Evolutionary conservation across 2,113 vertebrate genomes (phyloP), one percentile per base, ranked within the genome.

Genomic region (Mirza zaza): DNA sequence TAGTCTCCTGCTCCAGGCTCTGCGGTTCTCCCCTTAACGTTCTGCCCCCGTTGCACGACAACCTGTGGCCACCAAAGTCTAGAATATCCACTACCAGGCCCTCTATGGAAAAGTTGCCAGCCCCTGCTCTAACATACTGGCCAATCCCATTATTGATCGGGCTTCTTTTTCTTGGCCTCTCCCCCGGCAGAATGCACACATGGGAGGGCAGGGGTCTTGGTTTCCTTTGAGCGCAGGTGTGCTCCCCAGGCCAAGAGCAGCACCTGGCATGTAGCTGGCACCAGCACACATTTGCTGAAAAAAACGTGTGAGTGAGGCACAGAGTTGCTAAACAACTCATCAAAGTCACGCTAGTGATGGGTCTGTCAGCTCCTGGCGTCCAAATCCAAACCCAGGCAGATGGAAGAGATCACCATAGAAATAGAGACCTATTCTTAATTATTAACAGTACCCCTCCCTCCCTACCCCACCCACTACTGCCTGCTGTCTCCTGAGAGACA

Each of bases 1-100:
- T 0, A 7, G 23, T 2, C 12, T 45, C 12, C 12, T 10, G 20
- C 3, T 23, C 27, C n/a, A 23, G 27, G 6, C 0, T 0, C 29
- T 18, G 65, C 13, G 0, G 10, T 4, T 42, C 20, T 2, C 20
- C 10, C 48, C 3, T 36, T 18, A 17, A n/a, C 5, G 3, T 9
- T 18, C 12, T 13, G 1, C 5, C 3, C 14, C 18, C 25, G 14
- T 57, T 65, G 20, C 27, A 34, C 14, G 1, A 15, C 29, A 65
- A 39, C 12, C 21, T 0, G 8, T 0, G 42, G 59, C 42, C 20
- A 3, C 12, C 18, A 27, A 27, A 70, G 65, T 50, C 67, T 63
- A 6, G 80, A 12, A n/a, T 0, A 39, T 3, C 23, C 57, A 52
- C 68, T 70, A 17, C n/a, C 36, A 2, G 23, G 23, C 23, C 1